Base-by-base conservation (phyloP, 2,113 vertebrate genomes). In the Columbina picui region DNA sequence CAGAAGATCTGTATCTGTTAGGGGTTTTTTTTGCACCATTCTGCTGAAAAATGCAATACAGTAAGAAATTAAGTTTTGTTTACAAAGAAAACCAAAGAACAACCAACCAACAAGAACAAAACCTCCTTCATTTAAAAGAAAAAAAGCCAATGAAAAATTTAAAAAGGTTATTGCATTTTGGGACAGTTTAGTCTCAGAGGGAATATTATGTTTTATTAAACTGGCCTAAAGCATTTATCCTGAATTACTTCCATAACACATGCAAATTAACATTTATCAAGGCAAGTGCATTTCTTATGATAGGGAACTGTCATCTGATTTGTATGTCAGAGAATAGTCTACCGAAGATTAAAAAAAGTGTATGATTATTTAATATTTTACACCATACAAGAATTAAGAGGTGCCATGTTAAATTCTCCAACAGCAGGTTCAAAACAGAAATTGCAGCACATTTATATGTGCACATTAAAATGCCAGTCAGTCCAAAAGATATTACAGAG, bases 11-110 rank as follows among this genome's bases (percentile, higher is more conserved):
- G 4, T 43, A 1, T 52, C 14, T 71, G 9, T 15, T n/a, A 29
- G 50, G 3, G 5, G 11, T 20, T 9, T 29, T 80, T 41, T 20
- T 9, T 0, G 1, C 1, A 7, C 6, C 12, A 10, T 69, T 89
- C 12, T 81, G 7, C 20, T 55, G 26, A 50, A 80, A 81, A 10
- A 1, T 30, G 21, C 0, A 6, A 12, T 27, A 69, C 0, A 1
- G 60, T 3, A 39, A 76, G n/a, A 57, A 74, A 65, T 6, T 13
- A 22, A 7, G 4, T 60, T 89, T 67, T 63, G 6, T 4, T 67
- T 41, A 74, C 15, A 1, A 63, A 21, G 32, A 36, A 55, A 4
- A 4, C 4, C 2, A n/a, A n/a, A n/a, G n/a, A n/a, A n/a, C n/a
- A n/a, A 45, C 18, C 8, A 45, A 45, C 8, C 17, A 45, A 45